Base-by-base conservation (phyloP, 2,797 vertebrate species). In the Argyrosomus regius region DNA sequence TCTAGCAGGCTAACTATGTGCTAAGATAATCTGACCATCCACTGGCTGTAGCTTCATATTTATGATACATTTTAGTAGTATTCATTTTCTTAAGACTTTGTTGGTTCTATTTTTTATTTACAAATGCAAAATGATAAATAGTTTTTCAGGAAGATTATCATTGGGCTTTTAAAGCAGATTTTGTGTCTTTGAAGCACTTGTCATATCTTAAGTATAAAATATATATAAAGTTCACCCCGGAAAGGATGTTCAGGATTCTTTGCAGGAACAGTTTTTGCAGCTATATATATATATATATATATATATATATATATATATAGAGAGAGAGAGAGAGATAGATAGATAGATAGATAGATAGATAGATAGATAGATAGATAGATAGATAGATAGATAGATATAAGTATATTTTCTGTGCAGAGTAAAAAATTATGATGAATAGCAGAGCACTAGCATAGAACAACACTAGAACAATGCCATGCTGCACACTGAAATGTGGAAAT, bases 171-270 rank as follows among this genome's bases (percentile, higher is more conserved):
- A 22, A 48, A 59, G 52, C n/a, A 58, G 6, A 59, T 53, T 59
- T 50, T 54, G 9, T 49, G 45, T 65, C 35, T 39, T 70, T 58
- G 16, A 45, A 39, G 50, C 22, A 35, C 0, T 22, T 22, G 17
- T 41, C 54, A 28, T 31, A 31, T 22, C 16, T 43, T 45, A 4
- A 71, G 46, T 57, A 31, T 18, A 7, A 22, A 45, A 5, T 28
- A 56, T 52, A 5, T 9, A 39, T 9, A 26, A 48, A 41, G 9
- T 79, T 59, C 8, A 54, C 28, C 14, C 12, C 16, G 31, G 48
- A 72, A 66, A 41, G 49, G 26, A 22, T 65, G 35, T 66, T 75
- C n/a, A 45, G 20, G 24, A 46, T 59, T 53, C 6, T 35, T 58
- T 41, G 39, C 10, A 20, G 14, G 24, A 50, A 17, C 17, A 52